These are phyloP conservation scores for Shinisaurus crocodilurus DNA, from an alignment of 2,113 vertebrate species.

Conservation along the genomic window DNA sequence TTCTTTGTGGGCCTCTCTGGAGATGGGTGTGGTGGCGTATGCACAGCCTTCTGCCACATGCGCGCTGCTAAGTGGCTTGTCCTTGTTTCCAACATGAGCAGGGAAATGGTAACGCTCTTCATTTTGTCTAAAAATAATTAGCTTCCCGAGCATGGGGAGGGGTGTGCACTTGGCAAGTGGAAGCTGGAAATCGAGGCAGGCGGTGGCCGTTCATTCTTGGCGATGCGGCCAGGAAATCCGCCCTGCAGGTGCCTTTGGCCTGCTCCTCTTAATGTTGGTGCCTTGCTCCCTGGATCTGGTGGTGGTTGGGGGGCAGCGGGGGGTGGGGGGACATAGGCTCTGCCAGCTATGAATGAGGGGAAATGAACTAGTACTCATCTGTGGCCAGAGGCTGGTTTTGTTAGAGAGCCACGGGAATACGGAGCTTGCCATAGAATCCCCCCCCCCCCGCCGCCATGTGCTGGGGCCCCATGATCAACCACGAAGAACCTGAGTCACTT, in stretches of 20 bases:
- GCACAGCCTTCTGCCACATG: background rate
- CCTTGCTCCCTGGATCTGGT: background rate
- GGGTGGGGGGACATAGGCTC: background rate
- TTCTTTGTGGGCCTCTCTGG: background rate
- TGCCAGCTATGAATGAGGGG: background rate
- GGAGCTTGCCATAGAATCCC: background rate
- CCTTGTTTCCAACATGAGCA: background rate
- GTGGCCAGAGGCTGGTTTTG: background rate
- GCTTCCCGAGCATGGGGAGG: background rate
- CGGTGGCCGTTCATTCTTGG: background rate
- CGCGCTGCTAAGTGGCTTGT: background rate
- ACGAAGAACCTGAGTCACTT: background rate
- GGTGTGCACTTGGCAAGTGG: fast-evolving
- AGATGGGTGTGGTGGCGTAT: background rate
- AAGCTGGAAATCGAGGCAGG: fast-evolving
- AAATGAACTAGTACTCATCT: background rate
- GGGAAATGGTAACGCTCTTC: background rate
- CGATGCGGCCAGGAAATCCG: background rate
- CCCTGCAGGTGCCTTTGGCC: background rate
- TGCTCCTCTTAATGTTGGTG: background rate
- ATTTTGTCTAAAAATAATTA: background rate
- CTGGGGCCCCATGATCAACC: too few relatives aligned
- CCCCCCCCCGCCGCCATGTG: background rate
- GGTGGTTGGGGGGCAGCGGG: too few relatives aligned
- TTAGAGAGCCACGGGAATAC: background rate